Base-by-base conservation (phyloP, 64 coral and sea anemone genomes). In the Stylophora pistillata region DNA sequence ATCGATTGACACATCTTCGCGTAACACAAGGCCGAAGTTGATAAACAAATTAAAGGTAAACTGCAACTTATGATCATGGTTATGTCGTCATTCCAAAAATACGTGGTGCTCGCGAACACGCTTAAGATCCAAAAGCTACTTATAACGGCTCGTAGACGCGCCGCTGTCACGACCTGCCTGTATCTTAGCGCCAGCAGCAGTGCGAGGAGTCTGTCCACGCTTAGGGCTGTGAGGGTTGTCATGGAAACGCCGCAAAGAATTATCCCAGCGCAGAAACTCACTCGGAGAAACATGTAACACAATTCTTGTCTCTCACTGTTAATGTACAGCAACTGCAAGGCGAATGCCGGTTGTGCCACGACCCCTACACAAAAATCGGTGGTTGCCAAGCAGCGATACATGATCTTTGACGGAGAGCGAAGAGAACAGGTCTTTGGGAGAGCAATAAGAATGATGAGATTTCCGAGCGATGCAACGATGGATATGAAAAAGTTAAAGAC, bases 241-340 rank as follows among this genome's bases (percentile, higher is more conserved):
- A 68, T 68, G 64, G 64, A 68, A 68, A 68, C 64, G 21, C 64
- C 64, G 23, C 64, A 68, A 68, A 68, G 64, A 68, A 68, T 68
- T n/a, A 68, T 21, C 20, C 64, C 64, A 12, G n/a, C 23, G 21
- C 64, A 68, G 26, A n/a, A 68, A 25, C n/a, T 10, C 20, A 68
- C 2, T n/a, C 64, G 23, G 64, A 68, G 64, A 0, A 21, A 21
- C 21, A 68, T 28, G 64, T 68, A 68, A 25, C 64, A 68, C 21
- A 68, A 25, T 9, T 26, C 10, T 21, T 1, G 64, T 21, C 64
- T 2, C 13, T 68, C 64, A 0, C 26, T 21, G 64, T 26, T 25
- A 10, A 11, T 68, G 3, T 26, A 68, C 26, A 68, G n/a, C 11
- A 68, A 68, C 10, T 68, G 64, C 10, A 68, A 21, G n/a, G 64